Percentiles rank a stretch among this genome's conserved stretches.
These are phyloP conservation scores for Cistogaster globosa DNA, from an alignment of 2,888 invertebrate species.

Conservation along the genomic window DNA sequence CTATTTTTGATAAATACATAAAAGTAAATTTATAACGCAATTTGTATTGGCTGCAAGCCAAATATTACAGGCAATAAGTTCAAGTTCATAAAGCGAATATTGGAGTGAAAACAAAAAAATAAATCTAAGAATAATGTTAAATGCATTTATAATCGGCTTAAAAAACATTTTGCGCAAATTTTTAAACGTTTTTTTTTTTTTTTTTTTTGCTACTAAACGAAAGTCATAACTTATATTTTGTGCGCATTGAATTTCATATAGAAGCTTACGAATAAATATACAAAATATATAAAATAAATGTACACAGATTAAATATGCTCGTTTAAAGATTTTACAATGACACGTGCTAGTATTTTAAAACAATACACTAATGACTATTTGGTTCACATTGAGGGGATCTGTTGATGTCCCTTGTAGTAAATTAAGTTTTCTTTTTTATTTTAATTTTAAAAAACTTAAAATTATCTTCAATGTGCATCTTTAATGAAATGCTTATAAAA, in stretches of 20 bases:
- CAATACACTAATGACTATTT: too few relatives aligned
- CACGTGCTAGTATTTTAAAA: too few relatives aligned
- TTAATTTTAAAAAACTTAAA: too few relatives aligned
- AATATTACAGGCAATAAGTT: constrained; percentile 56
- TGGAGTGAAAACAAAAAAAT: constrained; percentile 14
- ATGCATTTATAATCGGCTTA: neutral
- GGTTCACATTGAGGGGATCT: too few relatives aligned
- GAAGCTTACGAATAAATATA: neutral
- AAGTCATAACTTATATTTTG: constrained; percentile 19
- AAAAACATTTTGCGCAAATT: neutral
- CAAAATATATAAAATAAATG: too few relatives aligned
- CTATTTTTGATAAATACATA: neutral
- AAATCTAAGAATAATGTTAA: neutral
- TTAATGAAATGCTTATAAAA: too few relatives aligned
- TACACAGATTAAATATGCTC: too few relatives aligned
- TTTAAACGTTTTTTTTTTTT: constrained; percentile 14
- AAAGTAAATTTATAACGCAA: neutral
- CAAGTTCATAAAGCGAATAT: constrained; percentile 54
- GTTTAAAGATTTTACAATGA: too few relatives aligned
- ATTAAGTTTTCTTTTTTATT: too few relatives aligned
- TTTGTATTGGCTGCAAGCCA: constrained; percentile 54
- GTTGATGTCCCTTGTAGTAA: too few relatives aligned
- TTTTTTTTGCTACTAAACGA: neutral
- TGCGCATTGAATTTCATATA: neutral
- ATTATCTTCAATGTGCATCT: too few relatives aligned